A percentile compares a stretch with the other conserved stretches of the same genome.
Evolutionary conservation across 2,113 vertebrate species (phyloP).

Genomic region (Scomber japonicus): DNA sequence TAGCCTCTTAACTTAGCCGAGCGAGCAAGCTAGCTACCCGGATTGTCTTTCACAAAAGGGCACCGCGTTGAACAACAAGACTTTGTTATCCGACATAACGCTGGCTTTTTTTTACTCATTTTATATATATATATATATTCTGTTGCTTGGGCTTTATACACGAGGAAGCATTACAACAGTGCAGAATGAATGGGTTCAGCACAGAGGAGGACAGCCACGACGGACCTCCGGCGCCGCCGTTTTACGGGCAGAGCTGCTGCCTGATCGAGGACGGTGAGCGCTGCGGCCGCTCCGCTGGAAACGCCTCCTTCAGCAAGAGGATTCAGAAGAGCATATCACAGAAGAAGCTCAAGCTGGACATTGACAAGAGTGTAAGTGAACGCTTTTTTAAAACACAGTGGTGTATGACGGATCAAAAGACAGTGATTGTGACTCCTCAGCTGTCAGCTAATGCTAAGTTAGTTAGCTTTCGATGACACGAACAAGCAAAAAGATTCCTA

Average conservation of each 20-base stretch:
- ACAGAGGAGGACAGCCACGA: slow-evolving; percentile 98
- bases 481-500: neutral
- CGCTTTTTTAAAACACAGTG: neutral
- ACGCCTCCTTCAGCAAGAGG: slow-evolving; percentile 97
- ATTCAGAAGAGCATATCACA: slow-evolving; percentile 96
- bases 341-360: slow-evolving; percentile 95
- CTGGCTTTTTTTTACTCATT: neutral
- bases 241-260: slow-evolving; percentile 97
- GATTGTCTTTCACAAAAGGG: slow-evolving; percentile 54
- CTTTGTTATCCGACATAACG: neutral
- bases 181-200: slow-evolving; percentile 95
- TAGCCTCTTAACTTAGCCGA: slow-evolving; percentile 18
- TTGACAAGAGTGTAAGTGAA: slow-evolving; percentile 95
- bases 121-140: neutral
- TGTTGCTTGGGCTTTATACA: too few species aligned
- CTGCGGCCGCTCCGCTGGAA: slow-evolving; percentile 94
- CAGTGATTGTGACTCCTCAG: neutral
- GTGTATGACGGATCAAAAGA: neutral
- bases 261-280: slow-evolving; percentile 97
- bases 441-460: slow-evolving; percentile 60
- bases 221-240: slow-evolving; percentile 90
- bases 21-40: slow-evolving; percentile 41
- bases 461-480: neutral
- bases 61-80: slow-evolving; percentile 16
- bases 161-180: too few species aligned